These are phyloP conservation scores for Drosophila malerkotliana DNA, from an alignment of 1,140 invertebrate genomes.

Conservation along the genomic window DNA sequence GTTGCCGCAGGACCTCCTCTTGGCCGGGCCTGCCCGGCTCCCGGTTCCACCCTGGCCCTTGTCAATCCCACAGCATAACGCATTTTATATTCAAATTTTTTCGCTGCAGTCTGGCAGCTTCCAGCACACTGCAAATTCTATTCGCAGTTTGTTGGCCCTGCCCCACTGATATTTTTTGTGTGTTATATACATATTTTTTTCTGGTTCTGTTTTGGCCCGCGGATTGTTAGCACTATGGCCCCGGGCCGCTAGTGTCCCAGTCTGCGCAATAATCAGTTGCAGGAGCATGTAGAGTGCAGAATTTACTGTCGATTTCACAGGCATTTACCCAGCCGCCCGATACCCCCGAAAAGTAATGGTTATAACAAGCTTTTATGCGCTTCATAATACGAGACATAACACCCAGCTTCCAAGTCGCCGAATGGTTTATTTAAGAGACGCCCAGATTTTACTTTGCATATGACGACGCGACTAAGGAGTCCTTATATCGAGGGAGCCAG, in stretches of 20 bases:
- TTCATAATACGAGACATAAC: slow-evolving; percentile 29
- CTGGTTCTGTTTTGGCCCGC: slow-evolving; percentile 21
- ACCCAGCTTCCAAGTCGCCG: slow-evolving; percentile 16
- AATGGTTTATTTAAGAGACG: slow-evolving; percentile 24
- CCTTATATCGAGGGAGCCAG: slow-evolving; percentile 15
- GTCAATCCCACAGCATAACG: slow-evolving; percentile 60
- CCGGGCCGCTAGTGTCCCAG: slow-evolving; percentile 30
- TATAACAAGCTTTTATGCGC: slow-evolving; percentile 42
- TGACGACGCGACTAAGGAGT: slow-evolving; percentile 17
- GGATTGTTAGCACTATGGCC: slow-evolving; percentile 25
- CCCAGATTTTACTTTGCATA: slow-evolving; percentile 41
- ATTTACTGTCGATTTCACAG: slow-evolving; percentile 78
- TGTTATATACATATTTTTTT: slow-evolving; percentile 28
- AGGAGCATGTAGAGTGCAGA: slow-evolving; percentile 34
- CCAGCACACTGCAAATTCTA: slow-evolving; percentile 59
- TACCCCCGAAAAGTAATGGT: slow-evolving; percentile 19
- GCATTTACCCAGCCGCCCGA: slow-evolving; percentile 53
- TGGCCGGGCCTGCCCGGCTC: slow-evolving; percentile 2
- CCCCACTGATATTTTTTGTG: slow-evolving; percentile 21
- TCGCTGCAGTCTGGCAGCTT: slow-evolving; percentile 60
- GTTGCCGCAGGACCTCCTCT: slow-evolving; percentile 73
- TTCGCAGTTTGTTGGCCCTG: slow-evolving; percentile 42
- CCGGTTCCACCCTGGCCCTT: background rate
- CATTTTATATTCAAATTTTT: slow-evolving; percentile 82
- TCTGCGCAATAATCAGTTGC: slow-evolving; percentile 73